Evolutionary conservation across 2,888 invertebrate species (phyloP).

Genomic region (Panzeria rudis): DNA sequence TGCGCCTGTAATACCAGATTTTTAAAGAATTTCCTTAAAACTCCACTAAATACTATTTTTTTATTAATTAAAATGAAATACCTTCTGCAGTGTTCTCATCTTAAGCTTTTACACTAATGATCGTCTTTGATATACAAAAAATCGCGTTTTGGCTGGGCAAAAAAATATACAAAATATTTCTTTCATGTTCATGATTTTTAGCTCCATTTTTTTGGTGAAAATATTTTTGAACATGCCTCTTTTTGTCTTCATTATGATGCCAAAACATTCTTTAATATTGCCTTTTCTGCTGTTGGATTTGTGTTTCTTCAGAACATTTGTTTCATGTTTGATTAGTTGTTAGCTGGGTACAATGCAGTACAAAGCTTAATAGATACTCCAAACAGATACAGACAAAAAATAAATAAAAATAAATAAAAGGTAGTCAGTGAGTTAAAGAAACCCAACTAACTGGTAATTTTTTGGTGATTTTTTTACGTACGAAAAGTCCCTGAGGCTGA

Average conservation of each 20-base stretch:
- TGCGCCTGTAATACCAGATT: background rate
- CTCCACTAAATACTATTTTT: conserved; percentile 15
- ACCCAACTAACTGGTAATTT: conserved; percentile 65
- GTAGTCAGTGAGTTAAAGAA: conserved; percentile 27
- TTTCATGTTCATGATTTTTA: conserved; percentile 27
- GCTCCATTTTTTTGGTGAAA: background rate
- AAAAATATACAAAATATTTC: conserved; percentile 27
- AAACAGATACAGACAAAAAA: conserved; percentile 39
- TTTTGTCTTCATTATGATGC: conserved; percentile 34
- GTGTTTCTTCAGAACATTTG: conserved; percentile 53
- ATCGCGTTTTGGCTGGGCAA: conserved; percentile 1
- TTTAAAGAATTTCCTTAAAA: background rate
- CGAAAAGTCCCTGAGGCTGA: conserved; percentile 40
- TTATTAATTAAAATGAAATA: conserved; percentile 25
- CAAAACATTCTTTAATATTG: conserved; percentile 58
- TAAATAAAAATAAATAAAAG: conserved; percentile 18
- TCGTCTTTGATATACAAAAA: background rate
- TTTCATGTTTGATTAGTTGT: conserved; percentile 63
- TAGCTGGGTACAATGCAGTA: conserved; percentile 25
- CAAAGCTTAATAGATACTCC: conserved; percentile 21
- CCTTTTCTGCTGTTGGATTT: background rate
- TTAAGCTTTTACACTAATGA: conserved; percentile 29
- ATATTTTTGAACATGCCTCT: conserved; percentile 23
- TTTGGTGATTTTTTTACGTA: conserved; percentile 48
- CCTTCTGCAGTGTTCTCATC: background rate